These are phyloP conservation scores for Microctonus brassicae DNA, from an alignment of 2,888 invertebrate species.

Conservation along the genomic window DNA sequence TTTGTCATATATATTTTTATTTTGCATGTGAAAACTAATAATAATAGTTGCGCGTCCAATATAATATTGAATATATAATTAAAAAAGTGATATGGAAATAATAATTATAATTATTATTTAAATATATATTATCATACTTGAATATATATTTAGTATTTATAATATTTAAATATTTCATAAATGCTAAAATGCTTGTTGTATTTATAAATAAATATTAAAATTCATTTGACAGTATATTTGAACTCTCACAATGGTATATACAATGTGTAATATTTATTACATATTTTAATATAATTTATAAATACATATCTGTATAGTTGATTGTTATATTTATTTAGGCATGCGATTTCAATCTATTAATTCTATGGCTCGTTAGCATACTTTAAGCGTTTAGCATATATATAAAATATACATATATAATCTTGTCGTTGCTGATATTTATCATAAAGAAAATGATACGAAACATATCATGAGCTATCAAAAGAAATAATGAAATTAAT, in stretches of 20 bases:
- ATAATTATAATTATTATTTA: too few species aligned
- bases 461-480: neutral
- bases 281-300: neutral
- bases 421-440: conserved; percentile 29
- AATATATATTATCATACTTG: too few species aligned
- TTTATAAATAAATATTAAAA: neutral
- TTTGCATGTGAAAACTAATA: too few species aligned
- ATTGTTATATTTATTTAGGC: conserved; percentile 45
- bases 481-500: neutral
- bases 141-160: too few species aligned
- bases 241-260: neutral
- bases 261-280: conserved; percentile 15
- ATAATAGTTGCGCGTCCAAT: too few species aligned
- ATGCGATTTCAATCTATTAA: conserved; percentile 56
- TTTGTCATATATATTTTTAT: too few species aligned
- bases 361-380: conserved; percentile 58
- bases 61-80: too few species aligned
- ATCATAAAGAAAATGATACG: conserved; percentile 11
- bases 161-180: too few species aligned
- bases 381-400: too few species aligned
- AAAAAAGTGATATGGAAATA: too few species aligned
- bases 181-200: too few species aligned
- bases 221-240: neutral
- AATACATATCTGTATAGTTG: conserved; percentile 25
- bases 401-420: neutral